Conservation (phyloP, 1,140 invertebrate species). For the Lepidotrigona ventralis region DNA sequence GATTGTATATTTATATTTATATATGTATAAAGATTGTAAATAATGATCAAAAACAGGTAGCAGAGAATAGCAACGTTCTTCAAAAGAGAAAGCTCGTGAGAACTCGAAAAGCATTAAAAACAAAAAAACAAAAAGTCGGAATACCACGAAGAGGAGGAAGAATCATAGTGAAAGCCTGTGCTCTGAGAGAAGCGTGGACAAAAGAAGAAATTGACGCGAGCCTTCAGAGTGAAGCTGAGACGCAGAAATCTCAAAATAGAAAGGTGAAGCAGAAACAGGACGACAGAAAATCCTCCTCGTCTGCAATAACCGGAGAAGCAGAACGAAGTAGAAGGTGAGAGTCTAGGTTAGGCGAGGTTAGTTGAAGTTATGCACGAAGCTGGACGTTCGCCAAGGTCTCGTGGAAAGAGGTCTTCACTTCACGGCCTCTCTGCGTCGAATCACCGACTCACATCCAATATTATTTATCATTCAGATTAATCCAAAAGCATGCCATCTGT, state of each 20-base stretch:
- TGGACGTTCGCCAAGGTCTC: constrained; percentile 58
- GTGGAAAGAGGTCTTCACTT: constrained; percentile 51
- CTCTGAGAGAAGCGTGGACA: too few relatives aligned
- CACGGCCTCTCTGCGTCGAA: constrained; percentile 26
- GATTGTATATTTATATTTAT: too few relatives aligned
- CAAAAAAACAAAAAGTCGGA: too few relatives aligned
- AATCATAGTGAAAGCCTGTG: background rate
- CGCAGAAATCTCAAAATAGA: background rate
- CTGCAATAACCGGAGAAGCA: constrained; percentile 16
- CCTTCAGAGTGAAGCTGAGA: background rate
- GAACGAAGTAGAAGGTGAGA: constrained; percentile 49
- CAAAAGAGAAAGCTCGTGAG: too few relatives aligned
- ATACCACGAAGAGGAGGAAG: too few relatives aligned
- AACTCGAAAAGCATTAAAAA: too few relatives aligned
- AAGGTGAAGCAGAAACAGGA: constrained; percentile 1
- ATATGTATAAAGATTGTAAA: too few relatives aligned
- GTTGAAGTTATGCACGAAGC: constrained; percentile 32
- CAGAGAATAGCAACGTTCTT: too few relatives aligned
- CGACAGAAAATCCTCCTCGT: background rate
- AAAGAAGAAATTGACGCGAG: background rate
- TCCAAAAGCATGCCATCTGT: background rate
- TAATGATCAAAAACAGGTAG: too few relatives aligned
- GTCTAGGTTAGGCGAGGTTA: constrained; percentile 44
- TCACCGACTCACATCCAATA: constrained; percentile 27
- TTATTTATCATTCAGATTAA: constrained; percentile 7